Evolutionary conservation across 2,888 invertebrate genomes (phyloP).

Genomic region (Trypoxylon attenuatum): DNA sequence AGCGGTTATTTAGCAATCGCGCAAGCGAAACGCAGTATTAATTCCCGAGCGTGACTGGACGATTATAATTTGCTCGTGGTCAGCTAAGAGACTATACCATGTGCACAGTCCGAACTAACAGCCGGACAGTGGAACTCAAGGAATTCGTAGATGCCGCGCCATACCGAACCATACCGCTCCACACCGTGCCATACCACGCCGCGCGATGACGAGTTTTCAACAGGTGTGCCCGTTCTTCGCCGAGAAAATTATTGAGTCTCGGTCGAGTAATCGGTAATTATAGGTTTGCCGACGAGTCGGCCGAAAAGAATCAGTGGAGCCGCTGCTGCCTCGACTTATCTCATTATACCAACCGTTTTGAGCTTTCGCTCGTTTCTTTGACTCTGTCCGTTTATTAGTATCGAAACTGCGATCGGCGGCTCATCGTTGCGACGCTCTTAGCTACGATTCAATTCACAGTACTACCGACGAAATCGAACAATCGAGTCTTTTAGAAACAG

Average conservation of each 20-base stretch:
- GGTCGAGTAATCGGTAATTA: constrained; percentile 67
- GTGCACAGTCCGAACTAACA: too few relatives aligned
- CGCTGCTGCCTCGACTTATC: constrained; percentile 33
- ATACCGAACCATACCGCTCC: too few relatives aligned
- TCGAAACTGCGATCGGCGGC: neutral
- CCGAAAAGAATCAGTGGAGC: constrained; percentile 44
- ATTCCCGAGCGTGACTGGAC: constrained; percentile 25
- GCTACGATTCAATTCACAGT: neutral
- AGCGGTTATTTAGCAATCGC: constrained; percentile 24
- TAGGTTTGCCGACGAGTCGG: constrained; percentile 47
- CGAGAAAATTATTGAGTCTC: constrained; percentile 56
- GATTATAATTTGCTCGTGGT: constrained; percentile 30
- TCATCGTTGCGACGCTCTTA: neutral
- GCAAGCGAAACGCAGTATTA: constrained; percentile 8
- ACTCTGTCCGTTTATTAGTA: constrained; percentile 4
- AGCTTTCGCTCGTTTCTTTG: constrained; percentile 23
- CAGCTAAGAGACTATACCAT: constrained; percentile 15
- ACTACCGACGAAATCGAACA: neutral
- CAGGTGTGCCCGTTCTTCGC: constrained; percentile 46
- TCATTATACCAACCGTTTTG: constrained; percentile 43
- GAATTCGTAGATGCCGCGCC: constrained; percentile 39
- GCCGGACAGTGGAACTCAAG: constrained; percentile 20
- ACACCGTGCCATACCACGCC: too few relatives aligned
- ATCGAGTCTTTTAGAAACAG: neutral
- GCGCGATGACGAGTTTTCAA: constrained; percentile 48